phyloP scores from a whole-genome alignment of 2,888 invertebrate genomes.

The Drosophila merina region DNA sequence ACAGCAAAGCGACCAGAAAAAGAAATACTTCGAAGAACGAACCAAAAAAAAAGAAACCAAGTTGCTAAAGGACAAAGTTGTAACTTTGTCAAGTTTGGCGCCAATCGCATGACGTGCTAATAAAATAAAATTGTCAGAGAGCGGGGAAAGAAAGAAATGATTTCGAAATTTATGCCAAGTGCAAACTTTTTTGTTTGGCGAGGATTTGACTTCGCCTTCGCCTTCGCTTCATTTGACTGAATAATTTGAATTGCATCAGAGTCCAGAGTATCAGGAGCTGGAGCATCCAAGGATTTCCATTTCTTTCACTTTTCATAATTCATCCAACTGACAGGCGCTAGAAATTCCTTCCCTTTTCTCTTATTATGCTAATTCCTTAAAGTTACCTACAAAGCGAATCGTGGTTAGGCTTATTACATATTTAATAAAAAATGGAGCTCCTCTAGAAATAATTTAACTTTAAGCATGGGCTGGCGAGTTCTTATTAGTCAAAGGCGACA shows the following conservation, averaged over 20 bases:
- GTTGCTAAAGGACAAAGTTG: constrained; percentile 61
- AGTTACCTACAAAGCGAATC: constrained; percentile 22
- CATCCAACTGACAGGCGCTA: constrained; percentile 60
- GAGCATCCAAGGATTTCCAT: constrained; percentile 59
- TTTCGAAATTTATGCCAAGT: constrained; percentile 71
- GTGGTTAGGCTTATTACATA: constrained; percentile 43
- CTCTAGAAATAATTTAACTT: constrained; percentile 21
- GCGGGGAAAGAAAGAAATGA: not conserved
- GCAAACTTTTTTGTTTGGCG: constrained; percentile 70
- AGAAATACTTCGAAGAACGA: constrained; percentile 9
- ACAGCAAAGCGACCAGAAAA: constrained; percentile 73
- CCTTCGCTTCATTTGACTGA: constrained; percentile 72
- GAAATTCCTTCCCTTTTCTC: constrained; percentile 33
- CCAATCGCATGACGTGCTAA: constrained; percentile 78
- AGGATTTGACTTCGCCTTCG: constrained; percentile 13
- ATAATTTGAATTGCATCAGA: constrained; percentile 77
- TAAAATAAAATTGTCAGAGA: constrained; percentile 69
- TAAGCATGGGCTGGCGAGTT: constrained; percentile 16
- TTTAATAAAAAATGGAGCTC: constrained; percentile 51
- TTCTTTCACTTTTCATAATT: constrained; percentile 56
- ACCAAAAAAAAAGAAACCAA: constrained; percentile 34
- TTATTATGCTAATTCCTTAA: constrained; percentile 70
- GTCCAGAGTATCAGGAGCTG: not conserved
- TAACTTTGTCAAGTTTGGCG: constrained; percentile 78
- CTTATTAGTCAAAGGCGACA: constrained; percentile 57